Percentiles rank a stretch among this genome's conserved stretches.
These are phyloP conservation scores for Villa cingulata DNA, from an alignment of 2,888 invertebrate species.

Conservation along the genomic window DNA sequence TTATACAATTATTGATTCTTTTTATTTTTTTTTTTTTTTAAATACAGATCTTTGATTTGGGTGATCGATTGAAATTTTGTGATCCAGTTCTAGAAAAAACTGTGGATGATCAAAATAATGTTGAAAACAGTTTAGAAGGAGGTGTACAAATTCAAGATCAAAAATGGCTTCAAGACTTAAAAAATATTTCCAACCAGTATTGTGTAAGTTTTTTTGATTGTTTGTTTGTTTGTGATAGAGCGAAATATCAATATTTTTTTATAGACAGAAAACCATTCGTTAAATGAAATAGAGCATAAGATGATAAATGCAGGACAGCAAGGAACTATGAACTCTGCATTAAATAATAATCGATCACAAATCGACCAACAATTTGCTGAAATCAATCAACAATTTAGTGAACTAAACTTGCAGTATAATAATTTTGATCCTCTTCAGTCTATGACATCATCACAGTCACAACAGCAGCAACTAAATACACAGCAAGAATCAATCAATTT, in stretches of 20 bases:
- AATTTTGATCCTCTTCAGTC: slow-evolving; percentile 10
- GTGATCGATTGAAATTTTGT: slow-evolving; percentile 52
- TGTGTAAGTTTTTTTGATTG: slow-evolving; percentile 12
- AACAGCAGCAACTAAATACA: slow-evolving; percentile 5
- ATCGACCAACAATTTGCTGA: slow-evolving; percentile 33
- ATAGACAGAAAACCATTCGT: neutral
- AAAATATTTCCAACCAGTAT: slow-evolving; percentile 21
- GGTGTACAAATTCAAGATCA: slow-evolving; percentile 23
- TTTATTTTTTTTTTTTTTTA: neutral
- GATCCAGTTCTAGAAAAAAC: slow-evolving; percentile 42
- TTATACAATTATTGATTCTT: neutral
- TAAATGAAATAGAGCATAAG: neutral
- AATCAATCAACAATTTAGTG: slow-evolving; percentile 32
- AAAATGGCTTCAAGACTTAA: slow-evolving; percentile 32
- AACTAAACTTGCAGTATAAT: slow-evolving; percentile 31
- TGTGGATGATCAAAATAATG: slow-evolving; percentile 26
- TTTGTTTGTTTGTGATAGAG: neutral
- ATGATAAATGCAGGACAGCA: slow-evolving; percentile 17
- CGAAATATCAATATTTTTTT: no score
- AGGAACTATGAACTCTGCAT: neutral
- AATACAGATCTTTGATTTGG: slow-evolving; percentile 37
- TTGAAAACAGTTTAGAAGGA: slow-evolving; percentile 34
- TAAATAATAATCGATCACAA: slow-evolving; percentile 7
- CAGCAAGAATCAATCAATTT: slow-evolving; percentile 13
- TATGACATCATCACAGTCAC: neutral